Evolutionary conservation across 1,140 invertebrate species (phyloP).

Genomic region (Plutomurus gul): DNA sequence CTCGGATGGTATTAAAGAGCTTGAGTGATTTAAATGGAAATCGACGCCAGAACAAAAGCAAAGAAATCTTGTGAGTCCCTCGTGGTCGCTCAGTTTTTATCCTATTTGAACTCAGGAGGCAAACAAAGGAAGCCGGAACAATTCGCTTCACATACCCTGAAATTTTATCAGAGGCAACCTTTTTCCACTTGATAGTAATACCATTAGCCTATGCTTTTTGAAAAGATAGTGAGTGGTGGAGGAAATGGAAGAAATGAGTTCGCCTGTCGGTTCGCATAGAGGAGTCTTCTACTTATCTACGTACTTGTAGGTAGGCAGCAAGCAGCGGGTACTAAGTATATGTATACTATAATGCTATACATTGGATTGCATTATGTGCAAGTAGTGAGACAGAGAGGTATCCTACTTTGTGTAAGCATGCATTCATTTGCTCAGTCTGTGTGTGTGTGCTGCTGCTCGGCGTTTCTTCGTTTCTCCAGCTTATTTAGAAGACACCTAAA

Average conservation of each 20-base stretch:
- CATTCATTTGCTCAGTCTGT: too few relatives aligned
- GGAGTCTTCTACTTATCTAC: not conserved
- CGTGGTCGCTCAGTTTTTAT: slow-evolving; percentile 36
- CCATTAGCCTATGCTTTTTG: not conserved
- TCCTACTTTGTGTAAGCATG: not conserved
- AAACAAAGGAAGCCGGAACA: not conserved
- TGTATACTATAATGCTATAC: too few relatives aligned
- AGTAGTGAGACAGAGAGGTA: not conserved
- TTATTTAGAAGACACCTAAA: not conserved
- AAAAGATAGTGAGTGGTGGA: not conserved
- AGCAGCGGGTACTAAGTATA: not conserved
- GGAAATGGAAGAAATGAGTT: slow-evolving; percentile 19
- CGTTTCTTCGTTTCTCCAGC: not conserved
- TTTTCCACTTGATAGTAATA: slow-evolving; percentile 2
- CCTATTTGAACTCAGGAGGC: slow-evolving; percentile 33
- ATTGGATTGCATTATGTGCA: not conserved
- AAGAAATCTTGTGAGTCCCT: slow-evolving; percentile 36
- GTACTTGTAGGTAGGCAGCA: not conserved
- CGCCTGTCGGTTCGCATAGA: too few relatives aligned
- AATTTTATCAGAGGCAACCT: not conserved
- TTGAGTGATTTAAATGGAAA: slow-evolving; percentile 45
- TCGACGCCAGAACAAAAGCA: slow-evolving; percentile 35
- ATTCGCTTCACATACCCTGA: not conserved
- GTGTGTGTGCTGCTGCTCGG: too few relatives aligned
- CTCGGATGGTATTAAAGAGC: slow-evolving; percentile 28